Percentiles rank a stretch among this genome's conserved stretches.
These are phyloP conservation scores for Caenorhabditis briggsae DNA, from an alignment of 1,140 invertebrate genomes.

Conservation along the genomic window DNA sequence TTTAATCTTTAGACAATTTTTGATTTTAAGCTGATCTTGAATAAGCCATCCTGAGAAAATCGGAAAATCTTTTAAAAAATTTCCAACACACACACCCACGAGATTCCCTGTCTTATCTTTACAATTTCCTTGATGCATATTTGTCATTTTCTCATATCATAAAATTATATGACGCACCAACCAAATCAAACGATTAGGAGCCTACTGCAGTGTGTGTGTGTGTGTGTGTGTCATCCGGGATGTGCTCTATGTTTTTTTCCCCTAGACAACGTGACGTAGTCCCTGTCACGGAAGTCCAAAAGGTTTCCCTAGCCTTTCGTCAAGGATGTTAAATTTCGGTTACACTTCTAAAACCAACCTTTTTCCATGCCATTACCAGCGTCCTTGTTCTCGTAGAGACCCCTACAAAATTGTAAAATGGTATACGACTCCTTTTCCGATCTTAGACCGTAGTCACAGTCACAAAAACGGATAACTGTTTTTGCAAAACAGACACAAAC, in stretches of 20 bases:
- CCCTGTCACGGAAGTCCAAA: conserved; percentile 21
- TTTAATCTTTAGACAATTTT: conserved; percentile 15
- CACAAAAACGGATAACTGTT: not conserved
- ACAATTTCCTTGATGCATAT: not conserved
- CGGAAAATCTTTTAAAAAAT: not conserved
- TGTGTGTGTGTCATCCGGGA: conserved; percentile 11
- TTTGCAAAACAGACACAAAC: conserved; percentile 2
- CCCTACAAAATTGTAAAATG: conserved; percentile 36
- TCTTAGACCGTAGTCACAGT: not conserved
- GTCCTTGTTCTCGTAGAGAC: conserved; percentile 34
- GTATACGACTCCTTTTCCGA: conserved; percentile 1
- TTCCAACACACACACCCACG: not conserved
- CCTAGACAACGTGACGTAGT: conserved; percentile 41
- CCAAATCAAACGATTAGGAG: conserved; percentile 41
- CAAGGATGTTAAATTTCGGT: conserved; percentile 11
- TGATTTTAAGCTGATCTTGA: not conserved
- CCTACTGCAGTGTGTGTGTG: not conserved
- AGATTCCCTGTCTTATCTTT: not conserved
- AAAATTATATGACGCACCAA: conserved; percentile 5
- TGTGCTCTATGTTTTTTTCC: conserved; percentile 17
- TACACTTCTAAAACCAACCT: conserved; percentile 46
- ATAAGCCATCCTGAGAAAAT: not conserved
- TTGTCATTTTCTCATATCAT: not conserved
- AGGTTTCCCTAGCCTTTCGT: conserved; percentile 5
- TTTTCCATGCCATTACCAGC: conserved; percentile 58